Evolutionary conservation across 2,797 vertebrate species (phyloP).

Genomic region (Natrix natrix): DNA sequence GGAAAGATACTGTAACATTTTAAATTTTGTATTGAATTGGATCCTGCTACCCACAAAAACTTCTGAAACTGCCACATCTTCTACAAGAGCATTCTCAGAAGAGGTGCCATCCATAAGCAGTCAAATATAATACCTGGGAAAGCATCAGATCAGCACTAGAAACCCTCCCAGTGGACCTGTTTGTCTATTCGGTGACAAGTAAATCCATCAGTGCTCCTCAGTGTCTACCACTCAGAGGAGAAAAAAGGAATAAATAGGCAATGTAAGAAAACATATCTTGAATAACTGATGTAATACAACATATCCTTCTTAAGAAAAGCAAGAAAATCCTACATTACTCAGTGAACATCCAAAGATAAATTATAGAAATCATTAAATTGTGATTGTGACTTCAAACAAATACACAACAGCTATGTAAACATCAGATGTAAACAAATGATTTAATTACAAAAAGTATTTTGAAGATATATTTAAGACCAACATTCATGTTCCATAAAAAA

Average conservation of each 20-base stretch:
- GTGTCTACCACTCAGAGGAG: background rate
- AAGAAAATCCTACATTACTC: conserved; percentile 1
- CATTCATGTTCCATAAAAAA: background rate
- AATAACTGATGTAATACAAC: background rate
- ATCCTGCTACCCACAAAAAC: background rate
- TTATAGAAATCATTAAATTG: background rate
- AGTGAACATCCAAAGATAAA: background rate
- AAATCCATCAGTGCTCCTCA: background rate
- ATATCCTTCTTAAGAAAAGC: background rate
- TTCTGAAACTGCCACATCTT: background rate
- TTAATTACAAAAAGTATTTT: background rate
- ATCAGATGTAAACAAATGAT: background rate
- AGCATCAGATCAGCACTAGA: background rate
- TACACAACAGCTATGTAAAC: background rate
- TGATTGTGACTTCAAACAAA: background rate
- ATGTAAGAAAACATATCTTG: background rate
- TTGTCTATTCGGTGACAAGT: conserved; percentile 11
- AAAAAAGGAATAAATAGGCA: background rate
- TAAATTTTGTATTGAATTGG: background rate
- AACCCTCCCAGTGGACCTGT: background rate
- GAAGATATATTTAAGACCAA: background rate
- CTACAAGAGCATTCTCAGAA: background rate
- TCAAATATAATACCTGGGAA: background rate
- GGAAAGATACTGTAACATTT: background rate
- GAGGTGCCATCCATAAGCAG: background rate